phyloP scores from a whole-genome alignment of 2,797 vertebrate genomes.

The Neosilurus hyrtlii region DNA sequence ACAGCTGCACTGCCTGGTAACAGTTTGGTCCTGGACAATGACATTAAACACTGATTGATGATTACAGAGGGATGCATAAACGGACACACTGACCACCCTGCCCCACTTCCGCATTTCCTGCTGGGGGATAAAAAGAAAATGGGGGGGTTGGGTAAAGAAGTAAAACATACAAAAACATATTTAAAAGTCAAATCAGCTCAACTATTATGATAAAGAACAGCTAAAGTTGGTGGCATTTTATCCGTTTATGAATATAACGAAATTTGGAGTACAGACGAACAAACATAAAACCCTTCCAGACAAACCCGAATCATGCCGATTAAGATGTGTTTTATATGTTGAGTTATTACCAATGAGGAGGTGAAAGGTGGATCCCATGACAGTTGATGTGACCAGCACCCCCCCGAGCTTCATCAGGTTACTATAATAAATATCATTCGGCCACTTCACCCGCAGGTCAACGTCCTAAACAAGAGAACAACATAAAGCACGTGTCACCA shows the following conservation, averaged over 20 bases:
- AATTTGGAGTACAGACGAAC: neutral
- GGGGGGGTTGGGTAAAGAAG: no score
- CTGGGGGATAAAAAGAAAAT: no score
- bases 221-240: neutral
- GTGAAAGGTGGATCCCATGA: slow-evolving; percentile 84
- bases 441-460: slow-evolving; percentile 92
- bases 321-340: neutral
- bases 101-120: no score
- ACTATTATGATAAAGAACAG: neutral
- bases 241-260: neutral
- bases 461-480: slow-evolving; percentile 74
- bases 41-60: no score
- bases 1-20: no score
- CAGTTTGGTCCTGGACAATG: no score
- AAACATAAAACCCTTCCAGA: neutral
- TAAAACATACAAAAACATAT: neutral
- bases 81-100: no score
- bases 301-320: neutral
- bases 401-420: slow-evolving; percentile 90
- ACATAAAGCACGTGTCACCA: neutral
- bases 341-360: slow-evolving; percentile 80
- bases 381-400: slow-evolving; percentile 88
- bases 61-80: no score
- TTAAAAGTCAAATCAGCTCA: neutral
- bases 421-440: slow-evolving; percentile 94